Evolutionary conservation across 2,888 invertebrate genomes (phyloP), one percentile per base, ranked within the genome.

Genomic region (Pecten maximus): DNA sequence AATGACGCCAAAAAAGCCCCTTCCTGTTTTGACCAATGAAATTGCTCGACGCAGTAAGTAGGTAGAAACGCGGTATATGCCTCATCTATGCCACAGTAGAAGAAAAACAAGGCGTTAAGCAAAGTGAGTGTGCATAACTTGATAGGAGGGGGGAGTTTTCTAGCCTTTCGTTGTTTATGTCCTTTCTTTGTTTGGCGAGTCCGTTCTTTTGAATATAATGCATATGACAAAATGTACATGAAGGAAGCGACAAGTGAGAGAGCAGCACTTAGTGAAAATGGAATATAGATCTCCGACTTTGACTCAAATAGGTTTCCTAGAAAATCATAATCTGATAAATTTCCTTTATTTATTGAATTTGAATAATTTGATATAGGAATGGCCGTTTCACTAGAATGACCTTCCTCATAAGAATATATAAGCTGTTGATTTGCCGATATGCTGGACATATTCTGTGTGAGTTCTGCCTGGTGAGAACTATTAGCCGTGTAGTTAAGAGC

Each of bases 21-120:
- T 15, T 44, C 15, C 1, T 88, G 19, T 74, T 90, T 90, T 10
- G 90, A 88, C 90, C 90, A 90, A 48, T 90, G 88, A 8, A 88
- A 60, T 39, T 90, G 90, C 23, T 90, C 54, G 40, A 90, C 90
- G 28, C 60, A 60, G 44, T 86, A 90, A 1, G 88, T 90, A 12
- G 60, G 54, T 15, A 90, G 44, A 40, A 90, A 90, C 2, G 86
- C 88, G 0, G 90, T 87, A 48, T 86, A 90, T 6, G 88, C 88
- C 19, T 88, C 88, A 40, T 90, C 88, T 19, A 90, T 35, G 0
- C 86, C 88, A 44, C 48, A 86, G 40, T 90, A 90, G 10, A 12
- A 88, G 19, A 40, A 40, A 40, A 89, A 28, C 4, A 74, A 10
- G 3, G 12, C 8, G 15, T 23, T 35, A 0, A 74, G 19, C 74